Percentiles rank a stretch among this genome's conserved stretches.
Conservation (phyloP, 64 coral and sea anemone species). For the Cladopsammia gracilis region DNA sequence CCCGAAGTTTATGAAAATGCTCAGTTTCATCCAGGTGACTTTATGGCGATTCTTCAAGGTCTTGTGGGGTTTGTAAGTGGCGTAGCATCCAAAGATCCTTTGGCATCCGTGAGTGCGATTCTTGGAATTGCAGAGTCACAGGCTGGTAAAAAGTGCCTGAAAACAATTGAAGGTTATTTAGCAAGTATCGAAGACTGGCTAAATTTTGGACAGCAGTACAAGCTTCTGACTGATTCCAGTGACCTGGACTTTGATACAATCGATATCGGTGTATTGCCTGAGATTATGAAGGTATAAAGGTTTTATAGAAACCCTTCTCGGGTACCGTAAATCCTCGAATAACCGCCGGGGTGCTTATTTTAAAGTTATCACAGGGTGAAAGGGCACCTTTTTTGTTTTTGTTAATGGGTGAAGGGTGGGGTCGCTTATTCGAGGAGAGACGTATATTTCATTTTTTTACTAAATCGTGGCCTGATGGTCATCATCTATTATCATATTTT, state of each 20-base stretch:
- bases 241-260: not conserved
- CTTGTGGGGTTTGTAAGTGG: not conserved
- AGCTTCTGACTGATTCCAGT: not conserved
- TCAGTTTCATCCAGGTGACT: not conserved
- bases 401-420: too few species aligned
- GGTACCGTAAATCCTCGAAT: too few species aligned
- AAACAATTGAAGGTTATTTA: not conserved
- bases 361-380: too few species aligned
- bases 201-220: not conserved
- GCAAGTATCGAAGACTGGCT: not conserved
- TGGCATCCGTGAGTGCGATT: not conserved
- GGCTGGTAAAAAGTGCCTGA: not conserved
- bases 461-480: too few species aligned
- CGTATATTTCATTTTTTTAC: too few species aligned
- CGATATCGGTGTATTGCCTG: not conserved
- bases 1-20: not conserved
- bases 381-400: too few species aligned
- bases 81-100: not conserved
- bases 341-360: too few species aligned
- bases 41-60: conserved; percentile 1
- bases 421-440: too few species aligned
- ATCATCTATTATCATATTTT: too few species aligned
- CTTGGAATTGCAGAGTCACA: not conserved
- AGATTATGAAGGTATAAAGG: conserved; percentile 10
- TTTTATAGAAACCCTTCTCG: too few species aligned